Conservation (phyloP, 1,140 invertebrate species). For the Drosophila teissieri region DNA sequence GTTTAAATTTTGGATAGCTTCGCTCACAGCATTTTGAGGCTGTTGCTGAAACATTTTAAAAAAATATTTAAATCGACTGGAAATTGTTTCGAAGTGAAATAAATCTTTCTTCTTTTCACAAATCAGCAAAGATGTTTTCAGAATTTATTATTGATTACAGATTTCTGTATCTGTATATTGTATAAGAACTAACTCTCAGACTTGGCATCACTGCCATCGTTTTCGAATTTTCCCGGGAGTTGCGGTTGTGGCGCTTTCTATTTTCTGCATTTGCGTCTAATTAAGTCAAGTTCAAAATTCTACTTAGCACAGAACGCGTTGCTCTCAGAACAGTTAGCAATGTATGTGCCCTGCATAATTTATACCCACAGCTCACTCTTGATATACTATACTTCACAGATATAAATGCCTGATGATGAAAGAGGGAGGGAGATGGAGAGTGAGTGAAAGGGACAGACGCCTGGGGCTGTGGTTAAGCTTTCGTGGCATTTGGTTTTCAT, state of each 20-base stretch:
- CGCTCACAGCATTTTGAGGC: too few species aligned
- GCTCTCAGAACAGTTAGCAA: conserved; percentile 30
- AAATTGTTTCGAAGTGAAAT: too few species aligned
- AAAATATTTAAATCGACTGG: too few species aligned
- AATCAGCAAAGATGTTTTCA: too few species aligned
- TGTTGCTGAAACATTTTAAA: too few species aligned
- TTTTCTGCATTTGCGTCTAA: conserved; percentile 67
- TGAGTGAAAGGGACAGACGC: not conserved
- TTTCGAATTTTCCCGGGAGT: conserved; percentile 15
- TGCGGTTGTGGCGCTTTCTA: conserved; percentile 63
- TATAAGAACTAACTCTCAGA: not conserved
- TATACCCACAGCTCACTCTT: conserved; percentile 38
- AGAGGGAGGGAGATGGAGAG: not conserved
- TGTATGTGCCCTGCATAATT: conserved; percentile 64
- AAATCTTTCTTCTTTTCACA: too few species aligned
- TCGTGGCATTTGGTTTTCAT: conserved; percentile 56
- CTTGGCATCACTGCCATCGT: conserved; percentile 13
- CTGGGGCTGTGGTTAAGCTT: conserved; percentile 11
- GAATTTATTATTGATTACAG: too few species aligned
- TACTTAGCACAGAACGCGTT: conserved; percentile 54
- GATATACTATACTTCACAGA: not conserved
- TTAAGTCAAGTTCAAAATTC: conserved; percentile 79
- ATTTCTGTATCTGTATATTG: too few species aligned
- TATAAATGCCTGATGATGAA: not conserved
- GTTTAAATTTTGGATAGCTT: not conserved